Percentiles rank a stretch among this genome's conserved stretches.
phyloP scores from a whole-genome alignment of 1,140 invertebrate genomes.

The Bathynomus jamesi region DNA sequence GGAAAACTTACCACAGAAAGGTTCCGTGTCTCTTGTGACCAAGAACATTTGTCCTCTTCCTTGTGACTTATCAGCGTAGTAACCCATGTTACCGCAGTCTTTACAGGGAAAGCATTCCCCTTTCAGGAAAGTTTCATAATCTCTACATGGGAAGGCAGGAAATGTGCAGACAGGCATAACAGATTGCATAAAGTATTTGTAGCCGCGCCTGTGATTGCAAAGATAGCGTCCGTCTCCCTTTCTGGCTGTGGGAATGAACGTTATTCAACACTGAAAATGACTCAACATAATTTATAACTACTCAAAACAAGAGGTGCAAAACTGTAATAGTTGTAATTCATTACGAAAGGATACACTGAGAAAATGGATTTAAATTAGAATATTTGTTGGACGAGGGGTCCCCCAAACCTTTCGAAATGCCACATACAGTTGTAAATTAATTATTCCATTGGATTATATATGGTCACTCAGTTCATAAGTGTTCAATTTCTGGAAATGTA shows the following conservation, averaged over 20 bases:
- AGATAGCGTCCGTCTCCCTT: constrained; percentile 76
- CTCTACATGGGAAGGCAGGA: constrained; percentile 75
- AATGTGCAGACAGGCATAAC: constrained; percentile 82
- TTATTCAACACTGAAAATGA: background rate
- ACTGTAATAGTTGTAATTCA: background rate
- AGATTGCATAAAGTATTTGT: constrained; percentile 88
- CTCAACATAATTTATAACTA: no score
- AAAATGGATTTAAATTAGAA: no score
- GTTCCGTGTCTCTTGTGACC: constrained; percentile 80
- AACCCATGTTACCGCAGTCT: constrained; percentile 84
- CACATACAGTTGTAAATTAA: no score
- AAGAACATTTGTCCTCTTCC: constrained; percentile 70
- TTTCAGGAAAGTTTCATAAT: constrained; percentile 71
- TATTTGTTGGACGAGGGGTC: no score
- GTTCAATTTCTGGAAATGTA: no score
- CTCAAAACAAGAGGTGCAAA: no score
- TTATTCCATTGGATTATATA: no score
- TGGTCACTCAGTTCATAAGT: no score
- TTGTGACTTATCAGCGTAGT: constrained; percentile 72
- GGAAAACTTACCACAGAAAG: constrained; percentile 77
- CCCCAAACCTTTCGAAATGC: no score
- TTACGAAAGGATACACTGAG: no score
- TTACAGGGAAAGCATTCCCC: constrained; percentile 55
- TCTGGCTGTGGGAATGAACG: constrained; percentile 42
- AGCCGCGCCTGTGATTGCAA: constrained; percentile 83